Evolutionary conservation across 2,888 invertebrate genomes (phyloP).

Genomic region (Octonoba sinensis): DNA sequence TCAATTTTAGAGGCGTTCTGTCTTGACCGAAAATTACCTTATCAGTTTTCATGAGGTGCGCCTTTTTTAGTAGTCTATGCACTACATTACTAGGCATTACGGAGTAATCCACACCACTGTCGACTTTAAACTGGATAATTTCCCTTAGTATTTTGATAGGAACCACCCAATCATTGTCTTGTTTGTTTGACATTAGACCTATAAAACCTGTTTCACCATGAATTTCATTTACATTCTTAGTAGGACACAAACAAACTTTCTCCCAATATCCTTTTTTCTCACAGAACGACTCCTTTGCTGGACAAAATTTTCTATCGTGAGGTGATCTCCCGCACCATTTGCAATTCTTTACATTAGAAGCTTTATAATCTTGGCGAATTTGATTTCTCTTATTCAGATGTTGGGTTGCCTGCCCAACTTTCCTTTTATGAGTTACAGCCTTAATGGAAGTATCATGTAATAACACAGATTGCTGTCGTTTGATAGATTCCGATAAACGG

Average conservation of each 20-base stretch:
- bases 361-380: background rate
- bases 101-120: no score
- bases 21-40: background rate
- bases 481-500: conserved; percentile 7
- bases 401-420: background rate
- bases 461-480: conserved; percentile 1
- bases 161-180: no score
- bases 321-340: conserved; percentile 2
- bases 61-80: background rate
- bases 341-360: background rate
- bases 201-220: no score
- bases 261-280: conserved; percentile 2
- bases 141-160: no score
- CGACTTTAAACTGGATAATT: no score
- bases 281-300: background rate
- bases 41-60: background rate
- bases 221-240: no score
- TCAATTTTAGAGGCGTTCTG: background rate
- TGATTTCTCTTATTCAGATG: background rate
- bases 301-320: background rate
- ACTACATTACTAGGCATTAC: no score
- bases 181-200: no score
- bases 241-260: no score
- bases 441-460: background rate
- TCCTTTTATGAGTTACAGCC: background rate